These are phyloP conservation scores for Paracentrotus lividus DNA, from an alignment of 53 echinoderm and acorn worm genomes.

Conservation along the genomic window DNA sequence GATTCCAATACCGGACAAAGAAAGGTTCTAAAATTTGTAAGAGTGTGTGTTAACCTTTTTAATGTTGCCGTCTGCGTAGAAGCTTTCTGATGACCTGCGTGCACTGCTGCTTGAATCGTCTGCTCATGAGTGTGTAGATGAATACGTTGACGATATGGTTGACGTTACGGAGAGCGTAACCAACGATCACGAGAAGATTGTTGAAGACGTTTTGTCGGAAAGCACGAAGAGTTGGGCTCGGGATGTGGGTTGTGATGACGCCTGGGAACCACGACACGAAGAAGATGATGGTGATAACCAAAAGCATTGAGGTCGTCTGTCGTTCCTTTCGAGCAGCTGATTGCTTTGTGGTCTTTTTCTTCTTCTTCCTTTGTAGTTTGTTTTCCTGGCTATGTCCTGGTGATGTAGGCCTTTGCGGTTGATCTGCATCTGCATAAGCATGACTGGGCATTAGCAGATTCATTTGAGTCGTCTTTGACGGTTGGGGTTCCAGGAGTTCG, in stretches of 20 bases:
- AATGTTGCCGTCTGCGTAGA: slow-evolving; percentile 1
- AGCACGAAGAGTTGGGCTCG: not conserved
- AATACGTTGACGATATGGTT: slow-evolving; percentile 66
- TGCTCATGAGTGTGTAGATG: slow-evolving; percentile 58
- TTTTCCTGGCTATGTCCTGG: not conserved
- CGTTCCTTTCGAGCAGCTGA: not conserved
- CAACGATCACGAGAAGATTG: slow-evolving; percentile 51
- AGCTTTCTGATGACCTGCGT: not conserved
- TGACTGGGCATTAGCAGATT: not conserved
- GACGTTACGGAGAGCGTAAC: slow-evolving; percentile 58
- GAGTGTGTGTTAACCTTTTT: not conserved
- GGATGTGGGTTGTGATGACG: slow-evolving; percentile 42
- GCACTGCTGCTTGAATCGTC: slow-evolving; percentile 34
- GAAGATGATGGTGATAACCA: slow-evolving; percentile 59
- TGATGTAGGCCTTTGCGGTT: not conserved
- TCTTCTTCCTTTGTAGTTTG: not conserved
- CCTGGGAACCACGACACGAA: slow-evolving; percentile 54
- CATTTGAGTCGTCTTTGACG: not conserved
- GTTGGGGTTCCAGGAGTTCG: not conserved
- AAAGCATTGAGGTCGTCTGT: slow-evolving; percentile 42
- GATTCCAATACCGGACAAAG: too few relatives aligned
- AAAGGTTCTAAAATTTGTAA: too few relatives aligned
- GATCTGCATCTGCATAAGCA: not conserved
- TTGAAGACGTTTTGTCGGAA: slow-evolving; percentile 14
- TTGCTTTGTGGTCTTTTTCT: not conserved